Evolutionary conservation across 2,888 invertebrate genomes (phyloP).

Genomic region (Pimpla rufipes): DNA sequence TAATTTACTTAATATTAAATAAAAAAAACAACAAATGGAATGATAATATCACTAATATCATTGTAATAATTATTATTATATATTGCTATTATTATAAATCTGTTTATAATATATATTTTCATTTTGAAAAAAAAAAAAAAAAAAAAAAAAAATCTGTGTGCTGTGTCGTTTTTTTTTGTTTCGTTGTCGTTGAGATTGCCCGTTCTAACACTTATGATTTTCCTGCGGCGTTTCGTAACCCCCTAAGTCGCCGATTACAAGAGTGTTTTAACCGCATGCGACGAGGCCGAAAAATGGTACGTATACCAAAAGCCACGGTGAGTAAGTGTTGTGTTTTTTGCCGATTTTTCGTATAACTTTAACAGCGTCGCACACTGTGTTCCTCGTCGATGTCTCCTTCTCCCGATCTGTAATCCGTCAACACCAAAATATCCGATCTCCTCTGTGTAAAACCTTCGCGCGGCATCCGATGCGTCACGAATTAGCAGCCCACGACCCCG

Average conservation of each 20-base stretch:
- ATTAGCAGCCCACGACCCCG: constrained; percentile 32
- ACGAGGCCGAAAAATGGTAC: constrained; percentile 71
- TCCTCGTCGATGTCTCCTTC: constrained; percentile 22
- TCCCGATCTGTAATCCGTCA: constrained; percentile 10
- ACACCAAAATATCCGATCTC: not conserved
- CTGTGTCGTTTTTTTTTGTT: constrained; percentile 78
- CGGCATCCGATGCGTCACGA: constrained; percentile 24
- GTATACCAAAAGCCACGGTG: constrained; percentile 69
- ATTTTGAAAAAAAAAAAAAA: constrained; percentile 80
- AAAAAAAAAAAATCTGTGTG: constrained; percentile 66
- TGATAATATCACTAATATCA: constrained; percentile 83
- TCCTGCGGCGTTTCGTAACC: constrained; percentile 32
- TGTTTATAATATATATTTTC: constrained; percentile 85
- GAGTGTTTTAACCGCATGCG: constrained; percentile 64
- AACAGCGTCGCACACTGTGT: constrained; percentile 50
- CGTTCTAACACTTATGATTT: constrained; percentile 65
- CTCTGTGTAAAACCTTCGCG: not conserved
- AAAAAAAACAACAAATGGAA: constrained; percentile 78
- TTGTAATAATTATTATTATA: constrained; percentile 84
- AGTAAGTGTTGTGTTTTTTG: constrained; percentile 63
- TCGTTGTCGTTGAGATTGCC: constrained; percentile 69
- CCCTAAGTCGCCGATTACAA: constrained; percentile 47
- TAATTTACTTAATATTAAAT: constrained; percentile 84
- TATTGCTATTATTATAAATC: constrained; percentile 84
- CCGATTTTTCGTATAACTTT: constrained; percentile 6